These are phyloP conservation scores for Takifugu bimaculatus DNA, from an alignment of 2,113 vertebrate species.

Conservation along the genomic window DNA sequence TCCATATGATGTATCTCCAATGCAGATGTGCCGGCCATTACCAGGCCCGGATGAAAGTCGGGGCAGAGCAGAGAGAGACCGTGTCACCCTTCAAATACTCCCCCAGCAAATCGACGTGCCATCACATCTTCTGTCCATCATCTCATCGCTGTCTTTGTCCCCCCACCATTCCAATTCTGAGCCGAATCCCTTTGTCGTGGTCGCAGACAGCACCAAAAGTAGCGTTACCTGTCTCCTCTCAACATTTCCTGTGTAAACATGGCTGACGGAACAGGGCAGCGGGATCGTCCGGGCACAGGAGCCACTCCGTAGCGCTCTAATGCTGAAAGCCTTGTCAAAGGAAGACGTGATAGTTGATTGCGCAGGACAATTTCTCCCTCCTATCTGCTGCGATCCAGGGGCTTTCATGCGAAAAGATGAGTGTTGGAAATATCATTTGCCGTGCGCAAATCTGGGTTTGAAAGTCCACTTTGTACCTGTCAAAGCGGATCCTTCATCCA, in stretches of 20 bases:
- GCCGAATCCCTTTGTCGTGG: slow-evolving; percentile 5
- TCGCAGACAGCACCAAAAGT: slow-evolving; percentile 4
- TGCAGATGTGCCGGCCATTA: neutral
- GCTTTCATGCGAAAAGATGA: slow-evolving; percentile 25
- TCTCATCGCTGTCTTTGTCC: too few relatives aligned
- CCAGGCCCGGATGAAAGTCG: neutral
- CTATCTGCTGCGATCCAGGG: slow-evolving; percentile 25
- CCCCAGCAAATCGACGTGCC: too few relatives aligned
- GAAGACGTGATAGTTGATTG: slow-evolving; percentile 33
- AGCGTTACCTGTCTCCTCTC: slow-evolving; percentile 28
- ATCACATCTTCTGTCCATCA: too few relatives aligned
- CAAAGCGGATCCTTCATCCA: neutral
- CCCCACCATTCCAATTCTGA: neutral
- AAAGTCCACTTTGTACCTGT: slow-evolving; percentile 5
- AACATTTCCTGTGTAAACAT: slow-evolving; percentile 18
- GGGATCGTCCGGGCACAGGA: slow-evolving; percentile 30
- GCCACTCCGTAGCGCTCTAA: slow-evolving; percentile 44
- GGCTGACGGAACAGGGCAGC: slow-evolving; percentile 30
- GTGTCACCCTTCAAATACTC: too few relatives aligned
- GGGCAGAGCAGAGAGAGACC: too few relatives aligned
- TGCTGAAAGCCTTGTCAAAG: slow-evolving; percentile 42
- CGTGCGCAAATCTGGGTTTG: slow-evolving; percentile 1
- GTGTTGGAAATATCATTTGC: slow-evolving; percentile 13
- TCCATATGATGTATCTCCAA: neutral
- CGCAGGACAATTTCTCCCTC: slow-evolving; percentile 25